Percentiles rank a stretch among this genome's conserved stretches.
Conservation (phyloP, 2,888 invertebrate species). For the Mylabris sibirica region DNA sequence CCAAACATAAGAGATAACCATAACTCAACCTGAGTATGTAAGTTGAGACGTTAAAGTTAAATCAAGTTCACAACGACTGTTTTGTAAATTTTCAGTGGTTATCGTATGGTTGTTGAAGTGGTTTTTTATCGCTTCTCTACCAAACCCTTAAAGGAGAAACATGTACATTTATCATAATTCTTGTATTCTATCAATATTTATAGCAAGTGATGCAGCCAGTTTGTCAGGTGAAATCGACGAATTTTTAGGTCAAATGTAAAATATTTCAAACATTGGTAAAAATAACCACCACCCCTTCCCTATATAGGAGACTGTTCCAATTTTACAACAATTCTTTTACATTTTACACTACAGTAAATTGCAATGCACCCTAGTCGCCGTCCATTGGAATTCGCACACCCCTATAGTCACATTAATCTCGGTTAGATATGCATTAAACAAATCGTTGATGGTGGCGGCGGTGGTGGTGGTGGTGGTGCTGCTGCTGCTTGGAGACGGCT, state of each 20-base stretch:
- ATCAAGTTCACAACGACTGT: conserved; percentile 13
- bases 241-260: conserved; percentile 20
- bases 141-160: neutral
- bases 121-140: neutral
- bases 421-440: conserved; percentile 59
- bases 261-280: conserved; percentile 20
- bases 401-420: conserved; percentile 58
- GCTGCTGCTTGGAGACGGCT: conserved; percentile 45
- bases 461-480: no score
- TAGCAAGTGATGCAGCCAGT: conserved; percentile 23
- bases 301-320: conserved; percentile 19
- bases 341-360: conserved; percentile 34
- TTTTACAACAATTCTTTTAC: conserved; percentile 14
- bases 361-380: conserved; percentile 43
- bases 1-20: conserved; percentile 10
- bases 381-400: conserved; percentile 39
- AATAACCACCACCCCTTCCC: conserved; percentile 21
- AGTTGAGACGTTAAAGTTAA: conserved; percentile 12
- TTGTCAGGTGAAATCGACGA: conserved; percentile 28
- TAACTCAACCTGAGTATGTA: conserved; percentile 13
- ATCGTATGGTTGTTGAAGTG: neutral
- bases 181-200: conserved; percentile 24
- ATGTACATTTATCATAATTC: conserved; percentile 30
- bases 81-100: conserved; percentile 1
- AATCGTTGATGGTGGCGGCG: conserved; percentile 51